These are phyloP conservation scores for Paradisaea rubra DNA, from an alignment of 2,113 vertebrate genomes.

Conservation along the genomic window DNA sequence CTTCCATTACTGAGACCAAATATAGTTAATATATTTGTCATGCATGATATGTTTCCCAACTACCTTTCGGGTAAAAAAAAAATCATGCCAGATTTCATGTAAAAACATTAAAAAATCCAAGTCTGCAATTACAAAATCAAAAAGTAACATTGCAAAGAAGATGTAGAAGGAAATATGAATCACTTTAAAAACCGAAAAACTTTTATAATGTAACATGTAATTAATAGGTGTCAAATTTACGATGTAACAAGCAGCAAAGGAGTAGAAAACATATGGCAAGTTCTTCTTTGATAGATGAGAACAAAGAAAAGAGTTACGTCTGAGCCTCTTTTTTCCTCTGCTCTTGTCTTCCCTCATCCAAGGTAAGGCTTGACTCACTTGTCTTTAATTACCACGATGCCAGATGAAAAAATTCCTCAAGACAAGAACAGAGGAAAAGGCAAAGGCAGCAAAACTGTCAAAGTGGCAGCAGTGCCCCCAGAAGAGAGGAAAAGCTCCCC, in stretches of 20 bases:
- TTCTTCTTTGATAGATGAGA: neutral
- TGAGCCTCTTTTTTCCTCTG: neutral
- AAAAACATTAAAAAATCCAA: neutral
- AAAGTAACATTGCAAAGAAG: neutral
- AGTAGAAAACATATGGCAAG: neutral
- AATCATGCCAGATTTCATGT: neutral
- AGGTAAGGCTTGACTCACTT: neutral
- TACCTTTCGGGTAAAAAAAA: neutral
- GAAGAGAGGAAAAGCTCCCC: neutral
- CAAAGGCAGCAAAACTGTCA: neutral
- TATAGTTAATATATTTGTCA: neutral
- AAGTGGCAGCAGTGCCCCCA: neutral
- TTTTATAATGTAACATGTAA: neutral
- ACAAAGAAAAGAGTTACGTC: neutral
- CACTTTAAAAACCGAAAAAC: neutral
- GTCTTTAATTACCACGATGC: conserved; percentile 9
- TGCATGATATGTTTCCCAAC: neutral
- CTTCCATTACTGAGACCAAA: conserved; percentile 1
- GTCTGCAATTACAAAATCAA: neutral
- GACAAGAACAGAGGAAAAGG: neutral
- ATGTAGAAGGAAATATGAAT: neutral
- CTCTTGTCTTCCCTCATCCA: neutral
- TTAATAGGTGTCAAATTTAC: neutral
- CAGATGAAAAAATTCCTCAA: neutral
- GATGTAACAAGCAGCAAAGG: neutral